phyloP scores from a whole-genome alignment of 2,888 invertebrate genomes.

The Ptilodon capucinus region DNA sequence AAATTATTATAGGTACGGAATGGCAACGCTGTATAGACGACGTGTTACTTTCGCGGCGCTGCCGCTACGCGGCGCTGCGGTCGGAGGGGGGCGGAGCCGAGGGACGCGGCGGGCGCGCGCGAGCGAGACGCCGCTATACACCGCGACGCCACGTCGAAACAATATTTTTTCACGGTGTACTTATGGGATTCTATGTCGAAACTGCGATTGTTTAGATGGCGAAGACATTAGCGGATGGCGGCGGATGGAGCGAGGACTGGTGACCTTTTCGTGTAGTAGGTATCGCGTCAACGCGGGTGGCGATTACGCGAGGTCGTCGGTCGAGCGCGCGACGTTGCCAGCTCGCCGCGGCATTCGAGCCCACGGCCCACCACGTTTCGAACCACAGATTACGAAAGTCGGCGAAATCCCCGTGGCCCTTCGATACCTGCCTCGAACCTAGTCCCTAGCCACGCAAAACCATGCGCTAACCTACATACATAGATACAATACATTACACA shows the following conservation, averaged over 20 bases:
- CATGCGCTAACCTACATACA: slow-evolving; percentile 34
- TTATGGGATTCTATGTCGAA: slow-evolving; percentile 68
- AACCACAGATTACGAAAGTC: slow-evolving; percentile 61
- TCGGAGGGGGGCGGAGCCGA: slow-evolving; percentile 71
- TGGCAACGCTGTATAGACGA: slow-evolving; percentile 80
- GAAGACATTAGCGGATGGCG: slow-evolving; percentile 67
- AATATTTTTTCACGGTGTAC: slow-evolving; percentile 60
- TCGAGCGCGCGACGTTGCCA: slow-evolving; percentile 75
- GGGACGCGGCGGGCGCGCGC: slow-evolving; percentile 60
- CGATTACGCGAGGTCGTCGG: slow-evolving; percentile 79
- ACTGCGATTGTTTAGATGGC: slow-evolving; percentile 70
- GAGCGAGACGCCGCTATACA: slow-evolving; percentile 59
- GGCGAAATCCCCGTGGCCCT: slow-evolving; percentile 65
- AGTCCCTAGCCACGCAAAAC: slow-evolving; percentile 44
- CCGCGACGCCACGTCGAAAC: slow-evolving; percentile 45
- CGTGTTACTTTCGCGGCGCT: slow-evolving; percentile 64
- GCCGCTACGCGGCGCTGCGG: slow-evolving; percentile 72
- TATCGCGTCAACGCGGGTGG: slow-evolving; percentile 70
- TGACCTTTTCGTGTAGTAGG: slow-evolving; percentile 77
- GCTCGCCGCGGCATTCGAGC: slow-evolving; percentile 60
- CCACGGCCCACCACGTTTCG: slow-evolving; percentile 64
- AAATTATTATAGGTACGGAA: slow-evolving; percentile 83
- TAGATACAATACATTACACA: slow-evolving; percentile 23
- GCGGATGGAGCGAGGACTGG: slow-evolving; percentile 56
- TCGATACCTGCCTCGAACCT: slow-evolving; percentile 49